A percentile compares a stretch with the other conserved stretches of the same genome.
Evolutionary conservation across 2,113 vertebrate genomes (phyloP).

Genomic region (Scolopax mira): DNA sequence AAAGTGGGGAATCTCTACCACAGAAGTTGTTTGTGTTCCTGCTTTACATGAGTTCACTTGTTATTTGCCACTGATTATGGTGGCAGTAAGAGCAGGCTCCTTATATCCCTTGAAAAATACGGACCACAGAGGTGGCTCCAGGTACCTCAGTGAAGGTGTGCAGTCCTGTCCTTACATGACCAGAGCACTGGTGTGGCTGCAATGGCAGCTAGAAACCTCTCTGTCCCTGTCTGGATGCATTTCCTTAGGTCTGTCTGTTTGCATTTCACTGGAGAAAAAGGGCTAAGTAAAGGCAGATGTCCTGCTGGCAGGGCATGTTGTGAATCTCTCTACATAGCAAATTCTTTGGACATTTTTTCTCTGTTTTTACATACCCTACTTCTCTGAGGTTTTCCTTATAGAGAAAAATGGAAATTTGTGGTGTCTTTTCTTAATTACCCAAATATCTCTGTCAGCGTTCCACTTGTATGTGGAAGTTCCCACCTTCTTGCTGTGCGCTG

Average conservation of each 20-base stretch:
- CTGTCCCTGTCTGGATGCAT: fast-evolving
- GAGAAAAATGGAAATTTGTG: neutral
- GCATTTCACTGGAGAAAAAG: neutral
- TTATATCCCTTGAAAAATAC: neutral
- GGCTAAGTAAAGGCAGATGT: neutral
- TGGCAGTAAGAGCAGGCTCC: neutral
- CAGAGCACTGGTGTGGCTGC: neutral
- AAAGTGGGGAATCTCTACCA: neutral
- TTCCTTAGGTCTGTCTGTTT: neutral
- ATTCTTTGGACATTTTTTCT: neutral
- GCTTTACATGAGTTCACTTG: neutral
- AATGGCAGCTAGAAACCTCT: neutral
- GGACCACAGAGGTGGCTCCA: neutral
- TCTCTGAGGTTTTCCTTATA: neutral
- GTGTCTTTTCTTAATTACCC: neutral
- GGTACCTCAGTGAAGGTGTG: fast-evolving
- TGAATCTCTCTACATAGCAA: neutral
- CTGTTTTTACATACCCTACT: neutral
- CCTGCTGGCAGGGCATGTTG: neutral
- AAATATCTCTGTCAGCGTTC: neutral
- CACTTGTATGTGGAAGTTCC: neutral
- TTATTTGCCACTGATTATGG: neutral
- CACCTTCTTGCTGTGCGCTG: neutral
- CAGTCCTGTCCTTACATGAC: fast-evolving
- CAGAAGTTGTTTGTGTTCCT: neutral